Conservation (phyloP, 1,140 invertebrate genomes). For the Sinella curviseta region DNA sequence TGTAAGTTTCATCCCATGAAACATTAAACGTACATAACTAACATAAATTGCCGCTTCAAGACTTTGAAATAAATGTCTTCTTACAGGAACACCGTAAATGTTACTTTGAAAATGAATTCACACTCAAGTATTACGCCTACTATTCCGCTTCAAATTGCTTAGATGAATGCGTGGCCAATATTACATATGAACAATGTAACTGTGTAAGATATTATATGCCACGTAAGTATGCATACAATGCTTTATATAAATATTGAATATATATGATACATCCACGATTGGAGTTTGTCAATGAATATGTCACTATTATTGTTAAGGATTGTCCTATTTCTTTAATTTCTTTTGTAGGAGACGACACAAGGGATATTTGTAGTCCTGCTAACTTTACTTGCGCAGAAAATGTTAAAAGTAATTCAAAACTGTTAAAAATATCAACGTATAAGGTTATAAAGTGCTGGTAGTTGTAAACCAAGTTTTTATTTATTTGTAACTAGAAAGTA, state of each 20-base stretch:
- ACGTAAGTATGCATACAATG: conserved; percentile 33
- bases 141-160: conserved; percentile 32
- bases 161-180: conserved; percentile 18
- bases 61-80: neutral
- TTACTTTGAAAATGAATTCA: conserved; percentile 28
- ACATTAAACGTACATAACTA: neutral
- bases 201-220: conserved; percentile 48
- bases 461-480: neutral
- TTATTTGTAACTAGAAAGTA: neutral
- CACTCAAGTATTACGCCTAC: conserved; percentile 23
- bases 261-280: neutral
- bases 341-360: neutral
- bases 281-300: too few species aligned
- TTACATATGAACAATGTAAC: neutral
- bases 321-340: neutral
- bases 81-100: conserved; percentile 16
- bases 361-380: neutral
- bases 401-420: conserved; percentile 4
- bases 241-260: neutral
- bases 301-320: neutral
- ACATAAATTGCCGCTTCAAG: too few species aligned
- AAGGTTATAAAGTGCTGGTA: too few species aligned
- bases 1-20: neutral
- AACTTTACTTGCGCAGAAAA: neutral
- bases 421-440: too few species aligned